These are phyloP conservation scores for Drosophila arizonae DNA, from an alignment of 1,140 invertebrate species.

Conservation along the genomic window DNA sequence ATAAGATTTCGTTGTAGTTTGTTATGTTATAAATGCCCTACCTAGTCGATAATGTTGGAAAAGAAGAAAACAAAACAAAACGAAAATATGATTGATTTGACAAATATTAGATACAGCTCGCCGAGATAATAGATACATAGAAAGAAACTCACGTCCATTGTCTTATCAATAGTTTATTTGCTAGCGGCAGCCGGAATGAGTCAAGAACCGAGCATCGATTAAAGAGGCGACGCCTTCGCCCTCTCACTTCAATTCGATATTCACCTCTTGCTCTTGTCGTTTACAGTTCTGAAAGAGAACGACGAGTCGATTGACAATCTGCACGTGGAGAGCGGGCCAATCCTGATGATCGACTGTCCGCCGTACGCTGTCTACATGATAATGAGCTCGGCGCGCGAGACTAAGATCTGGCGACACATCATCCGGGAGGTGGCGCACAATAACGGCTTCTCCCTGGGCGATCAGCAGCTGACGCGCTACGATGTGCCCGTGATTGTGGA, in stretches of 20 bases:
- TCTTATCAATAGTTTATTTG: too few species aligned
- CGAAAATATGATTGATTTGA: too few species aligned
- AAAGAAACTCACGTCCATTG: too few species aligned
- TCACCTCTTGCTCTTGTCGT: conserved; percentile 5
- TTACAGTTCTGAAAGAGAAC: conserved; percentile 80
- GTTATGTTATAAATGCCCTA: too few species aligned
- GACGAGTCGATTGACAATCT: conserved; percentile 83
- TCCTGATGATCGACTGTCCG: conserved; percentile 87
- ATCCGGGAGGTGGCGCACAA: conserved; percentile 89
- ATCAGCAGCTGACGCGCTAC: conserved; percentile 93
- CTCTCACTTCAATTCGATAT: conserved; percentile 12
- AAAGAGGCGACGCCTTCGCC: too few species aligned
- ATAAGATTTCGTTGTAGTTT: too few species aligned
- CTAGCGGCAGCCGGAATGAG: too few species aligned
- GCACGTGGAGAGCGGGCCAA: conserved; percentile 85
- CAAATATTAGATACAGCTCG: too few species aligned
- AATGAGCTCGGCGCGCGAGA: conserved; percentile 86
- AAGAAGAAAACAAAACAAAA: too few species aligned
- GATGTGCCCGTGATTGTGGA: conserved; percentile 94
- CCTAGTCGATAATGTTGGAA: too few species aligned
- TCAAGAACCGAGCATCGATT: too few species aligned
- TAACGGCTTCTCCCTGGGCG: conserved; percentile 89
- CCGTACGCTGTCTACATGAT: conserved; percentile 88
- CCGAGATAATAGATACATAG: too few species aligned
- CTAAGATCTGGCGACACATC: conserved; percentile 89